phyloP scores from a whole-genome alignment of 1,140 invertebrate genomes.

The Anastrepha obliqua region DNA sequence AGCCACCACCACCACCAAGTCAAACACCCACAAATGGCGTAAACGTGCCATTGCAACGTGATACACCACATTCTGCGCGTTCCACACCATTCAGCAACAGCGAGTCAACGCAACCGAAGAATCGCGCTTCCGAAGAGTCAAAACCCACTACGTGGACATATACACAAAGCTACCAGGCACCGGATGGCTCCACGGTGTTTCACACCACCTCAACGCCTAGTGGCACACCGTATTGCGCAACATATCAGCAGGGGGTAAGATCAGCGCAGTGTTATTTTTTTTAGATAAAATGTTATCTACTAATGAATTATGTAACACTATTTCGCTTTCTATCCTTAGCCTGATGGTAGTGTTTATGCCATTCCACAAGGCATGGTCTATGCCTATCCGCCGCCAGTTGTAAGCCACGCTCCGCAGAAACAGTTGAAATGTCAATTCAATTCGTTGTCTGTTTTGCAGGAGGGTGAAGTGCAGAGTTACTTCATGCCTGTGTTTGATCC shows the following conservation, averaged over 20 bases:
- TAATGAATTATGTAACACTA: not conserved
- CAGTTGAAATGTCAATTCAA: constrained; percentile 52
- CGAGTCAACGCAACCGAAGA: constrained; percentile 62
- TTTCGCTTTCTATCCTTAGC: constrained; percentile 58
- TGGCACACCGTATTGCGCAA: constrained; percentile 68
- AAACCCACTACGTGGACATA: constrained; percentile 71
- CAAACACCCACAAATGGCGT: constrained; percentile 55
- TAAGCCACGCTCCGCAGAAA: constrained; percentile 56
- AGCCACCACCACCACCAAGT: constrained; percentile 42
- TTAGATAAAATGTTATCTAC: not conserved
- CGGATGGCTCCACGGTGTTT: constrained; percentile 71
- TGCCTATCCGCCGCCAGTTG: constrained; percentile 69
- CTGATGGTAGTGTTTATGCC: constrained; percentile 73
- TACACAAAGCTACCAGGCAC: constrained; percentile 70
- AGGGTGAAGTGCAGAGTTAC: constrained; percentile 69
- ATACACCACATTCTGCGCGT: constrained; percentile 69
- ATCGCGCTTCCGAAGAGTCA: constrained; percentile 64
- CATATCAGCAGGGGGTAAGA: constrained; percentile 73
- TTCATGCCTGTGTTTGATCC: constrained; percentile 74
- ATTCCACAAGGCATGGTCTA: constrained; percentile 73
- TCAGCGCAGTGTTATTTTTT: not conserved
- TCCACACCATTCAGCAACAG: constrained; percentile 70
- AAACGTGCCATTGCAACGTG: constrained; percentile 59
- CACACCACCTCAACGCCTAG: constrained; percentile 69
- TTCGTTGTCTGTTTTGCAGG: constrained; percentile 60